A percentile compares a stretch with the other conserved stretches of the same genome.
These are phyloP conservation scores for Bilobella aurantiaca DNA, from an alignment of 1,140 invertebrate genomes.

Conservation along the genomic window DNA sequence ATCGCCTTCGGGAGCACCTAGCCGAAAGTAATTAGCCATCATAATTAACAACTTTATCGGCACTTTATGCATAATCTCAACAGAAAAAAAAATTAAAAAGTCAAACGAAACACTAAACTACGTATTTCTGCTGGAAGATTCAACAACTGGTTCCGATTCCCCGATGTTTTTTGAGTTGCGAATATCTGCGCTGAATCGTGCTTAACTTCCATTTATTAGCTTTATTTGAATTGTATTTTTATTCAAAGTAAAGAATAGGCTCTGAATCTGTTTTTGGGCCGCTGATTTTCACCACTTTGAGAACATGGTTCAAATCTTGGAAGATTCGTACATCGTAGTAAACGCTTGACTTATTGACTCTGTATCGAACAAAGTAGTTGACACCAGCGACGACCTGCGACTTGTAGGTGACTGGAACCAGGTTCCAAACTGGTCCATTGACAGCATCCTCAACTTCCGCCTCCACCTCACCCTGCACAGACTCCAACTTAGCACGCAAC, in stretches of 20 bases:
- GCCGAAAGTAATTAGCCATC: not conserved
- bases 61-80: not conserved
- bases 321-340: slow-evolving; percentile 9
- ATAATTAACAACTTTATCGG: not conserved
- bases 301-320: not conserved
- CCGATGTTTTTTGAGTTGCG: no score
- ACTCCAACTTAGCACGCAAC: not conserved
- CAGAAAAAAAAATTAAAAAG: not conserved
- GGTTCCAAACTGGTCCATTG: not conserved
- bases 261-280: not conserved
- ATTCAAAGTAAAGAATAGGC: slow-evolving; percentile 3
- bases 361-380: slow-evolving; percentile 12
- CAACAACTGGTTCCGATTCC: no score
- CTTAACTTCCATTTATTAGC: no score
- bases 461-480: not conserved
- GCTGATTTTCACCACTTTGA: not conserved
- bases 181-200: no score
- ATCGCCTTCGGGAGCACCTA: not conserved
- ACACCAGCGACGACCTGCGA: slow-evolving; percentile 10
- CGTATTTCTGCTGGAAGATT: no score
- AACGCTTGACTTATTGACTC: not conserved
- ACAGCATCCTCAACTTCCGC: not conserved
- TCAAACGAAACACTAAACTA: no score
- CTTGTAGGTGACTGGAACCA: slow-evolving; percentile 6
- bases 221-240: no score